Percentiles rank a stretch among this genome's conserved stretches.
phyloP scores from a whole-genome alignment of 1,140 invertebrate genomes.

The Panulirus ornatus region DNA sequence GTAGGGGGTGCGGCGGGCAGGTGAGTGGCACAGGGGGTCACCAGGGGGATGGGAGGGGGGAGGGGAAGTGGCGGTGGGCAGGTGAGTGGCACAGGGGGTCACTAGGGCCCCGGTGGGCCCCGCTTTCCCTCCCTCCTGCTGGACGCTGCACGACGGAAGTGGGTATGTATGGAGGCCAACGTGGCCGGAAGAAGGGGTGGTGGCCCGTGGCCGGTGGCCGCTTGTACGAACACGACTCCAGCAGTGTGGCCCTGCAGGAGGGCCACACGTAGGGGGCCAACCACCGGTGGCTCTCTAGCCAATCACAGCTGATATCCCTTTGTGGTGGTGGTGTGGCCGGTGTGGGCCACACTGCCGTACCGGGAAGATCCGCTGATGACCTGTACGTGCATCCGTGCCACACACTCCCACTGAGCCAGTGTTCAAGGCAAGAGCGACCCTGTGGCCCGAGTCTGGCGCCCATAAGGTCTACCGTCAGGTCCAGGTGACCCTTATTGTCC shows the following conservation, averaged over 20 bases:
- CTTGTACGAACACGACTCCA: background rate
- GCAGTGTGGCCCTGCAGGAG: background rate
- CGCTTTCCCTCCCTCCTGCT: background rate
- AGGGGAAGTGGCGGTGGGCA: background rate
- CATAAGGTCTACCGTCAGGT: background rate
- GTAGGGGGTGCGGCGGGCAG: background rate
- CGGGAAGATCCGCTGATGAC: constrained; percentile 36
- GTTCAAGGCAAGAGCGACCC: background rate
- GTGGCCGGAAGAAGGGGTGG: background rate
- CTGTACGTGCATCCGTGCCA: constrained; percentile 11
- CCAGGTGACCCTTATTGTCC: background rate
- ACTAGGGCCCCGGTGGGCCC: background rate
- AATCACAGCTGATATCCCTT: constrained; percentile 21
- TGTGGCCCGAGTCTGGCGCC: background rate
- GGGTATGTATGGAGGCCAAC: too few relatives aligned
- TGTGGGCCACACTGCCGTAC: constrained; percentile 36
- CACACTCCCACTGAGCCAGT: background rate
- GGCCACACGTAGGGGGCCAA: background rate
- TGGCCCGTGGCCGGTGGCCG: background rate
- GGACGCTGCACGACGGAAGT: background rate
- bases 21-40: background rate
- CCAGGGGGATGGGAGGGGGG: constrained; percentile 42
- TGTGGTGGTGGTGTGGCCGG: background rate
- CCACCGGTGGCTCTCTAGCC: constrained; percentile 9
- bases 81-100: constrained; percentile 3